phyloP scores from a whole-genome alignment of 2,888 invertebrate genomes.

The Pterostichus niger region DNA sequence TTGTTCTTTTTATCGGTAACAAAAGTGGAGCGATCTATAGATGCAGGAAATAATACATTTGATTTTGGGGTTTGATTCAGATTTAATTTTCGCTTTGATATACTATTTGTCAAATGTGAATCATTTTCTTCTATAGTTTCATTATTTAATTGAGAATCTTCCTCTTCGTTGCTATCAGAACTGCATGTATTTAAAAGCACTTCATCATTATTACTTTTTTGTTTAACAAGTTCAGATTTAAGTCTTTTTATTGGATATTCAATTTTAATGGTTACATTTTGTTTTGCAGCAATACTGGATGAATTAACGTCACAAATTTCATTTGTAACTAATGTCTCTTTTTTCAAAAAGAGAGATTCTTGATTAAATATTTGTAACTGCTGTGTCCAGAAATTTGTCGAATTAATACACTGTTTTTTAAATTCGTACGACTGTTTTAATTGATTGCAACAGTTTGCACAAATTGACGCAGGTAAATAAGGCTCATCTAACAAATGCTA shows the following conservation, averaged over 20 bases:
- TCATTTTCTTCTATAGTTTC: neutral
- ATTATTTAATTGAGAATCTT: neutral
- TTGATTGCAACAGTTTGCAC: slow-evolving; percentile 6
- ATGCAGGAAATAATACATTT: neutral
- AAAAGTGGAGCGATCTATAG: neutral
- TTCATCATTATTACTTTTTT: neutral
- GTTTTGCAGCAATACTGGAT: neutral
- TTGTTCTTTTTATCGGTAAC: neutral
- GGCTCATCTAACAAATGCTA: neutral
- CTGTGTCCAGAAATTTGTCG: neutral
- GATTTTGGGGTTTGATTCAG: neutral
- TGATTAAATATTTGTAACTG: neutral
- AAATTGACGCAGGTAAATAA: neutral
- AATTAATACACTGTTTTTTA: slow-evolving; percentile 12
- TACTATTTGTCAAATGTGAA: neutral
- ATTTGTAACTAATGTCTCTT: neutral
- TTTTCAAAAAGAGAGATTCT: neutral
- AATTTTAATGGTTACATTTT: neutral
- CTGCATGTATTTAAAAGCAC: too few species aligned
- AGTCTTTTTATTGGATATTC: neutral
- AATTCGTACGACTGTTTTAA: slow-evolving; percentile 5
- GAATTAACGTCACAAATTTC: neutral
- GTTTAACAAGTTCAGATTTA: neutral
- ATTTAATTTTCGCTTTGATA: neutral
- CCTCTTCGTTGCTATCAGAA: neutral